Base-by-base conservation (phyloP, 2,888 invertebrate species). In the Cephus spinipes region DNA sequence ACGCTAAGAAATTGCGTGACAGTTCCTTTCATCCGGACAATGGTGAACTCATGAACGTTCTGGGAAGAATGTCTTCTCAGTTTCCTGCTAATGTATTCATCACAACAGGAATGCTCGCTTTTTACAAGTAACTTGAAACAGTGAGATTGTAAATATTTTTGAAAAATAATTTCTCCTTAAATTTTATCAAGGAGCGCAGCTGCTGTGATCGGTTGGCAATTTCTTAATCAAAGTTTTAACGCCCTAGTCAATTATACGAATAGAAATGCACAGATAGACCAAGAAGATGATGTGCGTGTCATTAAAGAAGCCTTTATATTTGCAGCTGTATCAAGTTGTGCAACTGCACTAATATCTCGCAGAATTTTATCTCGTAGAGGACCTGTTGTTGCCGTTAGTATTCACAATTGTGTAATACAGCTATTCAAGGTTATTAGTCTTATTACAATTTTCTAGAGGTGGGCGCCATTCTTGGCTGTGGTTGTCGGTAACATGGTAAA, bases 11-110 rank as follows among this genome's bases (percentile, higher is more conserved):
- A 77, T 79, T 87, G 3, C 79, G 40, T 9, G 86, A 87, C 69
- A 84, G 85, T 78, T 80, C 85, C 23, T 87, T 87, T 69, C 84
- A 87, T 81, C 84, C 84, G 9, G 85, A 86, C 34, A 85, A 81
- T 30, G 81, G 80, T 31, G 81, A 84, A 75, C 74, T 86, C 12
- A 85, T 85, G 83, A 80, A 80, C 30, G n/a, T 77, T 15, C 30
- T 85, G 12, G 84, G 83, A 12, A 82, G 87, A 82, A 84, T 87
- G 81, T 84, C 83, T 31, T 85, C 79, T 75, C 85, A 86, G 55
- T 40, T 86, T 15, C 85, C 84, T 4, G 76, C 71, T 15, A 81
- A 81, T 11, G 55, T 84, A 12, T 55, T 82, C 23, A 69, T 87
- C 23, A 85, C 84, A 4, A 69, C 83, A 3, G 79, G 83, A 15